These are phyloP conservation scores for Lepidocolaptes lacrymiger DNA, from an alignment of 2,797 vertebrate genomes.

Conservation along the genomic window DNA sequence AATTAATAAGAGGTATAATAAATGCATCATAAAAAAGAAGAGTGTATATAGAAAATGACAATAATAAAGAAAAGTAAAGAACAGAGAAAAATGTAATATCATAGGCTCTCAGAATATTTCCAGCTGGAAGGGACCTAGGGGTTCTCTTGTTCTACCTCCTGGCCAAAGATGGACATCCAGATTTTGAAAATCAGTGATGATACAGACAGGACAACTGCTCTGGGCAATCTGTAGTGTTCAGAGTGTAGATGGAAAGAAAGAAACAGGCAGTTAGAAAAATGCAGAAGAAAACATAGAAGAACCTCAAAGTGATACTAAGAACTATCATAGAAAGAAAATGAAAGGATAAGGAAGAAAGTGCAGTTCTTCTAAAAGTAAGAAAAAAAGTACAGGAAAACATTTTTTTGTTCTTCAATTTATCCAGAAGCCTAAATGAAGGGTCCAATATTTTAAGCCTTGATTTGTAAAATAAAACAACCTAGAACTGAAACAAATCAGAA, in stretches of 20 bases:
- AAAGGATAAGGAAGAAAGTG: not conserved
- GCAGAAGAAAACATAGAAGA: not conserved
- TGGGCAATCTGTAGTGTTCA: not conserved
- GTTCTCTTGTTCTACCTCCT: not conserved
- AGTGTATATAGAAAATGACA: not conserved
- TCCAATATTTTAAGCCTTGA: not conserved
- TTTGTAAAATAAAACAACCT: not conserved
- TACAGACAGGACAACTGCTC: not conserved
- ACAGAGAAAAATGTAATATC: not conserved
- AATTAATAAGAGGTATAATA: not conserved
- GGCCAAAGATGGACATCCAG: not conserved
- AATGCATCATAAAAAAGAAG: not conserved
- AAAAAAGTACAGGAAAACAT: not conserved
- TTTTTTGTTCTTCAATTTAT: not conserved
- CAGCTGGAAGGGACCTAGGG: not conserved
- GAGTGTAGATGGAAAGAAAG: not conserved
- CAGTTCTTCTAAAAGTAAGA: not conserved
- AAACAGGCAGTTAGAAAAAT: not conserved
- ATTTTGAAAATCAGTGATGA: not conserved
- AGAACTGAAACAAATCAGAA: not conserved
- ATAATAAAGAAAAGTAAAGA: not conserved
- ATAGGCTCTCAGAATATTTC: not conserved
- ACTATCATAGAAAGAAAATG: not conserved
- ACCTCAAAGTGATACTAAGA: not conserved
- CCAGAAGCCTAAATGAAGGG: not conserved